Conservation (phyloP, 2,797 vertebrate genomes). For the Lates japonicus region DNA sequence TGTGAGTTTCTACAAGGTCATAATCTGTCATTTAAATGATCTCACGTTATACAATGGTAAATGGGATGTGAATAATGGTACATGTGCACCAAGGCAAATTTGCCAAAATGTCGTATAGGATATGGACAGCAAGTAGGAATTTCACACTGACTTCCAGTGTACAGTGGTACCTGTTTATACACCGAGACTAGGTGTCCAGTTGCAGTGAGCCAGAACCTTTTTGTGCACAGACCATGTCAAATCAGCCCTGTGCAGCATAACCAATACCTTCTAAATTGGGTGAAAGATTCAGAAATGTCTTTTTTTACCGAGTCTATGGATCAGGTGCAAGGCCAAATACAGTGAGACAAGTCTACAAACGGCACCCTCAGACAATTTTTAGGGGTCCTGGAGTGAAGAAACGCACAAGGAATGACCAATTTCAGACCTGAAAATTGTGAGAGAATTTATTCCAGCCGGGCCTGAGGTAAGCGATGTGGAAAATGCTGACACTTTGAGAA, state of each 20-base stretch:
- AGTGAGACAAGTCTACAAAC: conserved; percentile 57
- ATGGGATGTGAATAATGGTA: conserved; percentile 28
- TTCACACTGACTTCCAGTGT: conserved; percentile 10
- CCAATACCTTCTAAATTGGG: conserved; percentile 60
- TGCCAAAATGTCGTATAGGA: conserved; percentile 8
- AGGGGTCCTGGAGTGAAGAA: conserved; percentile 60
- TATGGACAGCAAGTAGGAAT: neutral
- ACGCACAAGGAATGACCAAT: conserved; percentile 66
- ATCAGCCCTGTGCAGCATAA: conserved; percentile 61
- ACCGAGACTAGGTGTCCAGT: conserved; percentile 25
- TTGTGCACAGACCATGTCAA: conserved; percentile 61
- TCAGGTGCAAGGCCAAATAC: conserved; percentile 52
- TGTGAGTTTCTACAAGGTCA: conserved; percentile 50
- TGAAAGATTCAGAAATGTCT: conserved; percentile 61
- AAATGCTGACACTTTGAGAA: conserved; percentile 81
- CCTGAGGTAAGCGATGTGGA: conserved; percentile 72
- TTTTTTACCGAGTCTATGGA: conserved; percentile 50
- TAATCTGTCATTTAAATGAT: conserved; percentile 56
- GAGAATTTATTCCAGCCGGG: conserved; percentile 76
- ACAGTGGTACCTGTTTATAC: conserved; percentile 26
- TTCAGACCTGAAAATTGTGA: conserved; percentile 74
- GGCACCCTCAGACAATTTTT: conserved; percentile 41
- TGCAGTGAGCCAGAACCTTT: conserved; percentile 50
- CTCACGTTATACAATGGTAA: neutral
- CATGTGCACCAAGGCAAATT: neutral